A percentile compares a stretch with the other conserved stretches of the same genome.
phyloP scores from a whole-genome alignment of 1,140 invertebrate genomes.

The Drosophila busckii region DNA sequence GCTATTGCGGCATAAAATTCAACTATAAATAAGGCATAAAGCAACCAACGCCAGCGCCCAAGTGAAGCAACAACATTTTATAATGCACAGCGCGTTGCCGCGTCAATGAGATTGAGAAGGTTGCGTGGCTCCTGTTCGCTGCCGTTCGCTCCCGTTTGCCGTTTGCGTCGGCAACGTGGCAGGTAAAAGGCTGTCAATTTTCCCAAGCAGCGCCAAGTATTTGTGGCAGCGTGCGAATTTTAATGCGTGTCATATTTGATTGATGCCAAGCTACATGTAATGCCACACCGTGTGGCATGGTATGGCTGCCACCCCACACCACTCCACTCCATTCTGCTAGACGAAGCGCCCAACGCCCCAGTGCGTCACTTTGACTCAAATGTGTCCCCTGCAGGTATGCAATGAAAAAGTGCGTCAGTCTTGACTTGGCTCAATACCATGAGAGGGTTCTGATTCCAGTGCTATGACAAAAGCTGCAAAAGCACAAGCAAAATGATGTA shows the following conservation, averaged over 20 bases:
- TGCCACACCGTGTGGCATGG: background rate
- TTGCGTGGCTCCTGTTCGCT: too few species aligned
- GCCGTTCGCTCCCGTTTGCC: too few species aligned
- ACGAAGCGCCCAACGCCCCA: slow-evolving; percentile 51
- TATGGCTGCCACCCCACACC: too few species aligned
- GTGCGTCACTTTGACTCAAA: slow-evolving; percentile 30
- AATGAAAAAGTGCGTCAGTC: slow-evolving; percentile 60
- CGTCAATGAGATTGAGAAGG: slow-evolving; percentile 9
- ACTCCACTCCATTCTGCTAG: too few species aligned
- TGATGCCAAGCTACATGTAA: slow-evolving; percentile 56
- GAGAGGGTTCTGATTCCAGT: too few species aligned
- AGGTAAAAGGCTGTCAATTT: slow-evolving; percentile 43
- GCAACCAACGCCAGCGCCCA: slow-evolving; percentile 16
- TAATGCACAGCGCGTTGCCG: slow-evolving; percentile 46
- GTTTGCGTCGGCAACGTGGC: background rate
- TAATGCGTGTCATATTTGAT: slow-evolving; percentile 77
- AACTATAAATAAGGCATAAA: slow-evolving; percentile 54
- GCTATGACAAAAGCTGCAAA: too few species aligned
- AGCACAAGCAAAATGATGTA: too few species aligned
- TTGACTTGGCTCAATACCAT: slow-evolving; percentile 15
- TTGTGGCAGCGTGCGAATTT: slow-evolving; percentile 48
- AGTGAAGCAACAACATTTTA: slow-evolving; percentile 36
- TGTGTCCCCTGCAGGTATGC: slow-evolving; percentile 70
- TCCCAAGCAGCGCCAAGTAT: background rate
- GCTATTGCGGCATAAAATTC: slow-evolving; percentile 37